Conservation (phyloP, 2,797 vertebrate genomes). For the Melanotaenia trifasciata region DNA sequence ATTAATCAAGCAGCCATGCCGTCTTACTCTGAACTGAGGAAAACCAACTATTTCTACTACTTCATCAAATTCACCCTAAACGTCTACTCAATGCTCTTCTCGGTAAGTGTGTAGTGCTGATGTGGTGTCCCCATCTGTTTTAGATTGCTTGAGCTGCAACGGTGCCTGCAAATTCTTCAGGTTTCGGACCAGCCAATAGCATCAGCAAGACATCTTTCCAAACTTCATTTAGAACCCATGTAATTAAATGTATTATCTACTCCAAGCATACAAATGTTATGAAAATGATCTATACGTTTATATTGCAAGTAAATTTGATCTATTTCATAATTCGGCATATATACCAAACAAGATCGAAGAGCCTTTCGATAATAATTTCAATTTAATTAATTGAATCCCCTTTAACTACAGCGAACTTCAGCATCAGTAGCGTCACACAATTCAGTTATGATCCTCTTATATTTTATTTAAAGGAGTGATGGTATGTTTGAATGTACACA, state of each 20-base stretch:
- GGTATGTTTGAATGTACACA: not conserved
- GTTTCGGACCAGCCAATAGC: constrained; percentile 27
- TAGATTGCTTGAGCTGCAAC: not conserved
- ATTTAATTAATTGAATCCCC: not conserved
- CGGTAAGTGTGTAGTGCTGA: constrained; percentile 78
- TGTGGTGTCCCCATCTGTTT: not conserved
- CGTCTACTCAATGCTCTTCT: constrained; percentile 88
- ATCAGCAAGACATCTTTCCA: constrained; percentile 9
- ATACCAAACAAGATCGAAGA: accelerated
- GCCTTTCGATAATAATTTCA: accelerated
- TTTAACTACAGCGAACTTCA: not conserved
- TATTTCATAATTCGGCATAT: constrained; percentile 36
- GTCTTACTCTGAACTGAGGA: constrained; percentile 80
- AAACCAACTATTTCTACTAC: constrained; percentile 86
- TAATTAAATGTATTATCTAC: not conserved
- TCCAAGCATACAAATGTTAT: accelerated
- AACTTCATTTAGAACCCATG: not conserved
- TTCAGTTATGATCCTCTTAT: not conserved
- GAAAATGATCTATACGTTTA: accelerated
- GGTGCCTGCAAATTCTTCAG: constrained; percentile 9
- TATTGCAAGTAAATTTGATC: accelerated
- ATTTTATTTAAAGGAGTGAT: not conserved
- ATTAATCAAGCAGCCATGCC: constrained; percentile 74
- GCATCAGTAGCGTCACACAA: too few species aligned
- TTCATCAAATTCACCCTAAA: constrained; percentile 88